Evolutionary conservation across 2,888 invertebrate genomes (phyloP), one percentile per base, ranked within the genome.

Genomic region (Stenolophus ochropezus): DNA sequence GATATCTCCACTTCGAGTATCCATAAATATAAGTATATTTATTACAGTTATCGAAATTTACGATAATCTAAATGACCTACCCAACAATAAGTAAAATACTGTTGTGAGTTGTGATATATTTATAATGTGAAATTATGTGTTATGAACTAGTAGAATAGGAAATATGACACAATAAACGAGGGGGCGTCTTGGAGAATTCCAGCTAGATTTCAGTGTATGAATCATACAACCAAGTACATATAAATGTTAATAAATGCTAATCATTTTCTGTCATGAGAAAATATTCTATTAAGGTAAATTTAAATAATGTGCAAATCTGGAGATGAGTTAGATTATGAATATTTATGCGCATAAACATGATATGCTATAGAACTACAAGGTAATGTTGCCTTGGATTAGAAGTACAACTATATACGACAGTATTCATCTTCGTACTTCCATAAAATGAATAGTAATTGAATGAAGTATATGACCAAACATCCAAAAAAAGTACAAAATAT

Each of bases 231-330:
- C n/a, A 27, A 51, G 51, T 51, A 74, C 14, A 25, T 23, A 74
- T 23, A 74, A 74, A 74, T 74, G 74, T 51, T 74, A 74, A 74
- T 74, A 74, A 21, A 69, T 69, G 69, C 69, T 69, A 69, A 69
- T 69, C 27, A 16, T 51, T 14, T 16, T 49, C 25, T 49, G 49
- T 25, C 53, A 18, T 51, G 74, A 25, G 53, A 49, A 74, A 74
- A 74, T 74, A 51, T 74, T 74, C 49, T 51, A 75, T 75, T 75
- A 51, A 75, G 51, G 53, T 5, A 21, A 25, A 53, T 49, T 75
- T 75, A 75, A 75, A 53, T 75, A 16, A 49, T 75, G 49, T 27
- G 47, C 25, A 27, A 49, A 51, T 75, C 74, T 49, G 20, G 74
- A 51, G 74, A 73, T 49, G 71, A 73, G 73, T 21, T 49, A 20